Conservation (phyloP, 2,113 vertebrate species). For the Lutjanus erythropterus region DNA sequence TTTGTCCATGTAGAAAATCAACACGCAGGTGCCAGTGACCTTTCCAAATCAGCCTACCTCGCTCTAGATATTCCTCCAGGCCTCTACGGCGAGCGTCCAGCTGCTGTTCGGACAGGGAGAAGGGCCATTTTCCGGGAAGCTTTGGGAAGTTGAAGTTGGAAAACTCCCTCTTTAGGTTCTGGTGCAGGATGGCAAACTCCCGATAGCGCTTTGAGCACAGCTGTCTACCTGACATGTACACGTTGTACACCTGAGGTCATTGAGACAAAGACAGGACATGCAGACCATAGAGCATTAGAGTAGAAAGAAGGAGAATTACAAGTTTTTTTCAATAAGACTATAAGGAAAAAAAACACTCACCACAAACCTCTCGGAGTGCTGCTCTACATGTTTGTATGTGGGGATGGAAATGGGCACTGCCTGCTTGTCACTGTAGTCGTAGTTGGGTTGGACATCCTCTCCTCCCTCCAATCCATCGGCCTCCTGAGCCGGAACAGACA, state of each 20-base stretch:
- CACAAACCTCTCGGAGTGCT: slow-evolving; percentile 97
- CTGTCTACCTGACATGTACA: slow-evolving; percentile 97
- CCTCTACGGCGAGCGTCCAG: slow-evolving; percentile 93
- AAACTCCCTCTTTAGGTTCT: slow-evolving; percentile 97
- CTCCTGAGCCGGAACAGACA: slow-evolving; percentile 95
- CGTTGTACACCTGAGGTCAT: slow-evolving; percentile 91
- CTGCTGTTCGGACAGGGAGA: slow-evolving; percentile 96
- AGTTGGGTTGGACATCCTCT: slow-evolving; percentile 93
- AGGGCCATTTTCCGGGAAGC: slow-evolving; percentile 97
- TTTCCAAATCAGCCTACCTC: slow-evolving; percentile 79
- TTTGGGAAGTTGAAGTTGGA: slow-evolving; percentile 95
- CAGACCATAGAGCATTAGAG: not conserved
- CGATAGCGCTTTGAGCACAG: slow-evolving; percentile 97
- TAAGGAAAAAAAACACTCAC: slow-evolving; percentile 82
- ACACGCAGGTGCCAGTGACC: not conserved
- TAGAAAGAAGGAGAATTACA: not conserved
- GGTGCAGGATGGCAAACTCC: slow-evolving; percentile 95
- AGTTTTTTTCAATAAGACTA: not conserved
- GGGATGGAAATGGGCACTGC: slow-evolving; percentile 98
- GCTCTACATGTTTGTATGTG: slow-evolving; percentile 98
- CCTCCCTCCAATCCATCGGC: slow-evolving; percentile 92
- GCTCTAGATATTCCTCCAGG: slow-evolving; percentile 96
- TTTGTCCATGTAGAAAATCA: not conserved
- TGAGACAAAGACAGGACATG: slow-evolving; percentile 9
- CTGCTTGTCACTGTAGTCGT: slow-evolving; percentile 97